Conservation (phyloP, 2,888 invertebrate genomes). For the Apomyelois bistriatella region DNA sequence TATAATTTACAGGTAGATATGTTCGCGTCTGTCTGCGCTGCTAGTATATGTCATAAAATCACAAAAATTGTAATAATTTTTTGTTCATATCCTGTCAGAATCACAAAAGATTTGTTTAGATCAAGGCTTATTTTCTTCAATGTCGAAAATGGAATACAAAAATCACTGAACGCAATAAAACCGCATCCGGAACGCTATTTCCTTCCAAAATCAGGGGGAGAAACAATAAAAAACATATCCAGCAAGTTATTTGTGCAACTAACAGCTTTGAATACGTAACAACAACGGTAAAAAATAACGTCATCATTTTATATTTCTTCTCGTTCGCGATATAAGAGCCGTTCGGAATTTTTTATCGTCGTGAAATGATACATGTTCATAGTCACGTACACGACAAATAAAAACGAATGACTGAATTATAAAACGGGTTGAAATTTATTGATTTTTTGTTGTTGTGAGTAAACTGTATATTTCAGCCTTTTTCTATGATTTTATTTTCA, state of each 20-base stretch:
- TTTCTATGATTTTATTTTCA: too few species aligned
- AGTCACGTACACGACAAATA: slow-evolving; percentile 64
- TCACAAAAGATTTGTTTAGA: background rate
- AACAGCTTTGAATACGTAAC: slow-evolving; percentile 18
- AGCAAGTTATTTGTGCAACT: slow-evolving; percentile 14
- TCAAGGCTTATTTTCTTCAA: background rate
- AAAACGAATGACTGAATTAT: slow-evolving; percentile 71
- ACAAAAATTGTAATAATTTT: too few species aligned
- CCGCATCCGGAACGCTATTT: background rate
- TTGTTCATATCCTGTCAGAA: too few species aligned
- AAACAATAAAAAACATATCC: slow-evolving; percentile 10
- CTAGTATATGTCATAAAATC: too few species aligned
- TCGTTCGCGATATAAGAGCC: slow-evolving; percentile 50
- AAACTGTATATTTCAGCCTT: too few species aligned
- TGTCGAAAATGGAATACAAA: background rate
- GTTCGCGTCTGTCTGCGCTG: too few species aligned
- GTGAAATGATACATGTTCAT: slow-evolving; percentile 65
- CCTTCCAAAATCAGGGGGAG: slow-evolving; percentile 3
- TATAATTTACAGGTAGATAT: too few species aligned
- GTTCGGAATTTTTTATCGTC: slow-evolving; percentile 64
- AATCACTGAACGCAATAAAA: background rate
- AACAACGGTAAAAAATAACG: slow-evolving; percentile 38
- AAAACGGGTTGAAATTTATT: slow-evolving; percentile 76
- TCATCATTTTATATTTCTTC: slow-evolving; percentile 50
- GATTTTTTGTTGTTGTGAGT: slow-evolving; percentile 41